Evolutionary conservation across 2,888 invertebrate genomes (phyloP).

Genomic region (Cryptophagus acutangulus): DNA sequence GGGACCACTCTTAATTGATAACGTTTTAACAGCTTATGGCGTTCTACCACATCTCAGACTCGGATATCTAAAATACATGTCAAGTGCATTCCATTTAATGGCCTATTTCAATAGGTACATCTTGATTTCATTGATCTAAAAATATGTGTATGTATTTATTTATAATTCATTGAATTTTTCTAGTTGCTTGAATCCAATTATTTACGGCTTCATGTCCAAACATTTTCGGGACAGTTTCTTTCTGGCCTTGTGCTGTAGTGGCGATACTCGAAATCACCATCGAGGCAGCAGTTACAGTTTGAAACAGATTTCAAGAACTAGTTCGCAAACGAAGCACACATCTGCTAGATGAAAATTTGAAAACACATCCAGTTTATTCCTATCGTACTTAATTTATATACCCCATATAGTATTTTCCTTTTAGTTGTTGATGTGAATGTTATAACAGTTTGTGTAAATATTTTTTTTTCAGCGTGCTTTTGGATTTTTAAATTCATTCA

Average conservation of each 20-base stretch:
- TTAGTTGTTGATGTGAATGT: not conserved
- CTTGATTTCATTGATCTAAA: not conserved
- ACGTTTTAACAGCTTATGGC: slow-evolving; percentile 60
- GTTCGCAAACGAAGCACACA: slow-evolving; percentile 42
- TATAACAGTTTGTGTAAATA: not conserved
- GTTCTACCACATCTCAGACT: slow-evolving; percentile 51
- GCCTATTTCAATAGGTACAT: slow-evolving; percentile 63
- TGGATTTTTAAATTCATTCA: no score
- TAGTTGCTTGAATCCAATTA: slow-evolving; percentile 67
- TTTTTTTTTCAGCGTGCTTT: not conserved
- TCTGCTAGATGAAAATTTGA: slow-evolving; percentile 37
- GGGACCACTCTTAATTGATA: slow-evolving; percentile 62
- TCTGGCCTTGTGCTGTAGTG: slow-evolving; percentile 48
- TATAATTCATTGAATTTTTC: slow-evolving; percentile 30
- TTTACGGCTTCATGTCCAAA: slow-evolving; percentile 71
- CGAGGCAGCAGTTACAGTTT: slow-evolving; percentile 36
- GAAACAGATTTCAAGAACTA: slow-evolving; percentile 37
- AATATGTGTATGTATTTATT: slow-evolving; percentile 8
- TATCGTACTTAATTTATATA: no score
- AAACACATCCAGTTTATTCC: no score
- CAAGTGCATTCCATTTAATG: slow-evolving; percentile 59
- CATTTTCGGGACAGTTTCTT: slow-evolving; percentile 60
- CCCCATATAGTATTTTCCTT: no score
- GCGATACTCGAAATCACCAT: slow-evolving; percentile 20
- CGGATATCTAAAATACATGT: slow-evolving; percentile 55